Base-by-base conservation (phyloP, 2,888 invertebrate species). In the Drosophila picticornis region DNA sequence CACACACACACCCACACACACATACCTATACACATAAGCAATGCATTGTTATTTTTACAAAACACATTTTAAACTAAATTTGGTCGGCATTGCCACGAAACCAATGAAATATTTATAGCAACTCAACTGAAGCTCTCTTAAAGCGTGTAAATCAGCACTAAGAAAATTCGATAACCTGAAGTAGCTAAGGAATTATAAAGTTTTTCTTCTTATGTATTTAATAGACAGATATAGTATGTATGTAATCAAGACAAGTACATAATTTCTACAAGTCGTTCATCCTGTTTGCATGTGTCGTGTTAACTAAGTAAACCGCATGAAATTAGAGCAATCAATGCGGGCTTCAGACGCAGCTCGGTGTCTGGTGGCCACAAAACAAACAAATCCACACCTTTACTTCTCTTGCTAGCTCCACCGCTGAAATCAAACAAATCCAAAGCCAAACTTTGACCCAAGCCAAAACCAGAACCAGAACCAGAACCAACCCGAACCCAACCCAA, bases 371-470 rank as follows among this genome's bases (percentile, higher is more conserved):
- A 40, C 34, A 38, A 40, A 31, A 10, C 40, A 40, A 57, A 57
- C 40, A 40, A 40, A 40, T 31, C 22, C 56, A n/a, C 27, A 38
- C 27, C 13, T 27, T 16, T 19, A n/a, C 7, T 13, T 25, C 53
- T 16, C 53, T 16, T 4, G 22, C 53, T 19, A 19, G 46, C 22
- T 22, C 9, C 31, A 52, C 52, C 34, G 55, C 55, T 1, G 27
- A 56, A 56, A 29, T 29, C 57, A 40, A 56, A 57, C 32, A 50
- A 48, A 50, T 40, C 29, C 57, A 57, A 40, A 62, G 65, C 66
- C 64, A 62, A 81, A 81, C 66, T 77, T 63, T 77, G 77, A 81
- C 62, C 65, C 58, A 34, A 81, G 57, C 63, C 59, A 29, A 57
- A 52, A 16, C 22, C 31, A 22, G n/a, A 57, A 29, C 40, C 29